These are phyloP conservation scores for Congeria kusceri DNA, from an alignment of 2,888 invertebrate species.

Conservation along the genomic window DNA sequence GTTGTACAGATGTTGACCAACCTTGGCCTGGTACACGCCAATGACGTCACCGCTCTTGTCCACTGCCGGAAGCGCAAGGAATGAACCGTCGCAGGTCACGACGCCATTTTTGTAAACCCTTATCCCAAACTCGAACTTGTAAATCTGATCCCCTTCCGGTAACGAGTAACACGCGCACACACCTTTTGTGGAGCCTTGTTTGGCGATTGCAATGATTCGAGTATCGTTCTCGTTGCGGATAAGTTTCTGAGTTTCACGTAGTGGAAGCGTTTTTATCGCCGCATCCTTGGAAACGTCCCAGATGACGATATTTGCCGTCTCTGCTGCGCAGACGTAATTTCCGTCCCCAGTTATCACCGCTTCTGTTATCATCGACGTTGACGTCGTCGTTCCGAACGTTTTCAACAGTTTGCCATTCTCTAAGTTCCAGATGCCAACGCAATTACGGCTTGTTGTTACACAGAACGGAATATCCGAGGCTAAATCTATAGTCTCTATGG, in stretches of 20 bases:
- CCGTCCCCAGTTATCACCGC: slow-evolving; percentile 95
- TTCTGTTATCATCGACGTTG: slow-evolving; percentile 97
- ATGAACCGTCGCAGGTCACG: slow-evolving; percentile 91
- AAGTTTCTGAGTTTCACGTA: slow-evolving; percentile 92
- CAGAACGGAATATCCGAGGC: slow-evolving; percentile 91
- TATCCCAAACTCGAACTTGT: slow-evolving; percentile 93
- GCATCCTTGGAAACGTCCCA: slow-evolving; percentile 93
- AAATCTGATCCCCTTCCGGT: slow-evolving; percentile 91
- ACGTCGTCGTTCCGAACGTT: slow-evolving; percentile 95
- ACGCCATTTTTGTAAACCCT: slow-evolving; percentile 91
- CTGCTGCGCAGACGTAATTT: slow-evolving; percentile 94
- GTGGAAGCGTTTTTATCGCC: slow-evolving; percentile 93
- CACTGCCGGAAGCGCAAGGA: slow-evolving; percentile 88
- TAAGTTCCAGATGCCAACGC: slow-evolving; percentile 97
- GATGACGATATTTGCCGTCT: slow-evolving; percentile 95
- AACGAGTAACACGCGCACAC: slow-evolving; percentile 80
- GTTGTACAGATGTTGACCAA: slow-evolving; percentile 88
- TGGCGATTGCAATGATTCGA: slow-evolving; percentile 91
- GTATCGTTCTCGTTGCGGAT: slow-evolving; percentile 91
- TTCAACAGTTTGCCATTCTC: slow-evolving; percentile 93
- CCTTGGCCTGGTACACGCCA: slow-evolving; percentile 93
- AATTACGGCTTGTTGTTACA: slow-evolving; percentile 96
- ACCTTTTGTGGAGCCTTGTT: slow-evolving; percentile 68
- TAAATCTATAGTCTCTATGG: slow-evolving; percentile 93
- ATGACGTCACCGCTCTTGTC: slow-evolving; percentile 95